phyloP scores from a whole-genome alignment of 2,888 invertebrate genomes.

The Cheilosia urbana region DNA sequence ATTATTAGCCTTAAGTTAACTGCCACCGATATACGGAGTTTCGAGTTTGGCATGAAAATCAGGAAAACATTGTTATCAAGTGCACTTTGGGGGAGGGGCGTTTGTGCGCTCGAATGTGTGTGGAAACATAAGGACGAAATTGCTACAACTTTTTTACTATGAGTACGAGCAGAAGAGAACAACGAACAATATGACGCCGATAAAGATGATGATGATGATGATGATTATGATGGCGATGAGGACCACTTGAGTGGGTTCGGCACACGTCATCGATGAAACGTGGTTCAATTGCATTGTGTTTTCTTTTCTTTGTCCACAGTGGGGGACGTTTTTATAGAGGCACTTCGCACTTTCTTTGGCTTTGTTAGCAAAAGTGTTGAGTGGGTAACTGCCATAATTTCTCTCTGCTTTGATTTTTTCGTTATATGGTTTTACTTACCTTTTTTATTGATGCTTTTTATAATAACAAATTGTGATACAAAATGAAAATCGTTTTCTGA shows the following conservation, averaged over 20 bases:
- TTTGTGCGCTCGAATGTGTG: neutral
- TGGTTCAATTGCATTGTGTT: slow-evolving; percentile 34
- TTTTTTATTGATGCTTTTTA: too few species aligned
- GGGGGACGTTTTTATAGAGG: slow-evolving; percentile 27
- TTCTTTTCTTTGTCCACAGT: slow-evolving; percentile 15
- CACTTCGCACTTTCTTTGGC: too few species aligned
- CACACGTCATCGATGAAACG: slow-evolving; percentile 67
- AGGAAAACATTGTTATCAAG: slow-evolving; percentile 64
- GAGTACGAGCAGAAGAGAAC: slow-evolving; percentile 17
- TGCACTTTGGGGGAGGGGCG: slow-evolving; percentile 33
- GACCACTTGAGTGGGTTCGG: slow-evolving; percentile 47
- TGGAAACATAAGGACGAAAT: slow-evolving; percentile 59
- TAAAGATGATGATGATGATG: slow-evolving; percentile 41
- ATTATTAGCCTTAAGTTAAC: slow-evolving; percentile 46
- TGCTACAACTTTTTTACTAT: slow-evolving; percentile 66
- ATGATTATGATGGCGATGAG: slow-evolving; percentile 51
- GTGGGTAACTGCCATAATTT: too few species aligned
- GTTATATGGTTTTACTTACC: too few species aligned
- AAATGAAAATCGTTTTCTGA: too few species aligned
- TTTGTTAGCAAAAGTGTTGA: neutral
- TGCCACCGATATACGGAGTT: slow-evolving; percentile 3
- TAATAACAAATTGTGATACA: too few species aligned
- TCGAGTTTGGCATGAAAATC: slow-evolving; percentile 27
- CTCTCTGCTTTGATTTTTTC: too few species aligned
- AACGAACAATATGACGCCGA: slow-evolving; percentile 46